Base-by-base conservation (phyloP, 2,797 vertebrate genomes). In the Alouatta caraya region DNA sequence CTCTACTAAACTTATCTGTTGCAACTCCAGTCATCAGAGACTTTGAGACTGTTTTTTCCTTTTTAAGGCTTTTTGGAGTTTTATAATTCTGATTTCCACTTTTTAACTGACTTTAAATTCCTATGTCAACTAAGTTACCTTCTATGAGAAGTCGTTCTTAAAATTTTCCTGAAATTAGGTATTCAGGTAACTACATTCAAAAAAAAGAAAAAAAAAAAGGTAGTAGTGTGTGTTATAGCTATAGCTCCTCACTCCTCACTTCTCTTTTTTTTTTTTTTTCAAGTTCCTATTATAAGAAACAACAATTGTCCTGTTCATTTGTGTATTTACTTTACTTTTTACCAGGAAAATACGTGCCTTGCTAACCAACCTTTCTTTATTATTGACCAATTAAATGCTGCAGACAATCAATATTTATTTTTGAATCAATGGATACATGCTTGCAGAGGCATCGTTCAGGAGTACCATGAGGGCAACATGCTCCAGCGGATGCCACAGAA, bases 251-350 rank as follows among this genome's bases (percentile, higher is more conserved):
- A n/a, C 33, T 67, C 33, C 33, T n/a, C 14, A 17, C 61, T 83
- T 12, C 15, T 15, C 2, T 19, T 5, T 21, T 13, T 4, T 33
- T 19, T n/a, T 2, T 55, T 17, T 64, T 12, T 57, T 0, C 28
- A 72, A 55, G 39, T 1, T 33, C 5, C 10, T 55, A 37, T 67
- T 17, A 39, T 42, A 73, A 91, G 28, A 39, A 48, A 55, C 8
- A 3, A 50, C 5, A 2, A 81, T 84, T 52, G 3, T 70, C 46
- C 13, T 88, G 10, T 75, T 61, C 14, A 30, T 50, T 93, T 64
- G 24, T 55, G 78, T 83, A 88, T 78, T 82, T 88, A 44, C 26
- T 75, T 50, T 39, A 10, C 21, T 37, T 81, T 4, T 52, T 76
- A 82, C 22, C 59, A 81, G 46, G 50, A 15, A 70, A 76, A 48